phyloP scores from a whole-genome alignment of 2,797 vertebrate species.

The Pteronotus mesoamericanus region DNA sequence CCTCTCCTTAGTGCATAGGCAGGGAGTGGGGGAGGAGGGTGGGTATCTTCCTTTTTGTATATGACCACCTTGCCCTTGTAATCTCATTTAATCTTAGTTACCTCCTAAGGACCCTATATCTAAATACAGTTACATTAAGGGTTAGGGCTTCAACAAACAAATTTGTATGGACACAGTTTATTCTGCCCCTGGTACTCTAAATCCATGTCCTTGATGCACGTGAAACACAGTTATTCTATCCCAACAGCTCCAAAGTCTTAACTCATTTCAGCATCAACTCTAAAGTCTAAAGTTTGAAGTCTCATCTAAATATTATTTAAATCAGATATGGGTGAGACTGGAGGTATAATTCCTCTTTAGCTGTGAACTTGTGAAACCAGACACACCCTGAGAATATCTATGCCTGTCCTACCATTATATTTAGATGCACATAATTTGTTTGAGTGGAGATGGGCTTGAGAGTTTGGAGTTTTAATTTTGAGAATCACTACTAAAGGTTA shows the following conservation, averaged over 20 bases:
- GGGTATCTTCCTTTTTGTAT: not conserved
- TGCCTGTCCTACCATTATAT: not conserved
- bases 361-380: not conserved
- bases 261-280: not conserved
- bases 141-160: not conserved
- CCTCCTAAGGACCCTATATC: not conserved
- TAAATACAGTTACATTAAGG: not conserved
- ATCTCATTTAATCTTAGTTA: not conserved
- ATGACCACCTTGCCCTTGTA: not conserved
- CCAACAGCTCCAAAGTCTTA: not conserved
- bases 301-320: not conserved
- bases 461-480: not conserved
- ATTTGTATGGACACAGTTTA: not conserved
- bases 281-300: not conserved
- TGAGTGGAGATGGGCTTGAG: not conserved
- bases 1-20: not conserved
- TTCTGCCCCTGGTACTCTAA: not conserved
- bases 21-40: not conserved
- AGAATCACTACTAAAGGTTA: not conserved
- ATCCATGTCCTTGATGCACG: not conserved
- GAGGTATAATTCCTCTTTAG: not conserved
- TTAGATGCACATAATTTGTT: not conserved
- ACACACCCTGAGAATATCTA: not conserved
- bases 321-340: not conserved
- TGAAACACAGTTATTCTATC: not conserved